phyloP scores from a whole-genome alignment of 2,113 vertebrate species.

The Hystrix brachyura region DNA sequence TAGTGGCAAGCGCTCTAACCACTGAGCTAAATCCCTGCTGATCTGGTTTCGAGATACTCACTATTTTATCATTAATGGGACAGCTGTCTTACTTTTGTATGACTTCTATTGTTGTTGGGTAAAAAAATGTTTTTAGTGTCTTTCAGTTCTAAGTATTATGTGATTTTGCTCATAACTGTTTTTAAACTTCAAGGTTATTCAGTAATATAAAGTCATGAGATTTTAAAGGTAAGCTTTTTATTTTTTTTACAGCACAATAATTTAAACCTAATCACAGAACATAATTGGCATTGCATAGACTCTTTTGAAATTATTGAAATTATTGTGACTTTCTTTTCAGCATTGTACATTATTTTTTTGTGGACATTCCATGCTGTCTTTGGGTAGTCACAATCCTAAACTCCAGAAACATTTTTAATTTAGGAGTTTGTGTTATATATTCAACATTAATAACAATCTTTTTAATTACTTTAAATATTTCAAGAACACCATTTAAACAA shows the following conservation, averaged over 20 bases:
- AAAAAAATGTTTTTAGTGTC: conserved; percentile 12
- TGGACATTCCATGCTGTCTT: not conserved
- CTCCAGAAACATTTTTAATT: conserved; percentile 27
- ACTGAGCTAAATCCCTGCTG: not conserved
- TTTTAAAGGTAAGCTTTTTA: not conserved
- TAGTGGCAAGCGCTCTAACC: too few species aligned
- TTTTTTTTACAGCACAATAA: conserved; percentile 16
- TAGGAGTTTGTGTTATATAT: not conserved
- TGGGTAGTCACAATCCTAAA: not conserved
- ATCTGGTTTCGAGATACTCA: not conserved
- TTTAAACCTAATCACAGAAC: not conserved
- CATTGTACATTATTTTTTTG: not conserved
- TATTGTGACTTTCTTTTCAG: conserved; percentile 1
- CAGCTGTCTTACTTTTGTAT: not conserved
- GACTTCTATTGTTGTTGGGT: not conserved
- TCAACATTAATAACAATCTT: not conserved
- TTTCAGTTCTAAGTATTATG: not conserved
- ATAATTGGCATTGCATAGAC: not conserved
- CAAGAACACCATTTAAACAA: not conserved
- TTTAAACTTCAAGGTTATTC: conserved; percentile 2
- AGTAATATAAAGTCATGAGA: not conserved
- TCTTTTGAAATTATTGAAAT: conserved; percentile 34
- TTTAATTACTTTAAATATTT: not conserved
- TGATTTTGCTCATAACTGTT: not conserved
- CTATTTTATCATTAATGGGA: not conserved